These are phyloP conservation scores for Heliconius charithonia DNA, from an alignment of 2,888 invertebrate genomes.

Conservation along the genomic window DNA sequence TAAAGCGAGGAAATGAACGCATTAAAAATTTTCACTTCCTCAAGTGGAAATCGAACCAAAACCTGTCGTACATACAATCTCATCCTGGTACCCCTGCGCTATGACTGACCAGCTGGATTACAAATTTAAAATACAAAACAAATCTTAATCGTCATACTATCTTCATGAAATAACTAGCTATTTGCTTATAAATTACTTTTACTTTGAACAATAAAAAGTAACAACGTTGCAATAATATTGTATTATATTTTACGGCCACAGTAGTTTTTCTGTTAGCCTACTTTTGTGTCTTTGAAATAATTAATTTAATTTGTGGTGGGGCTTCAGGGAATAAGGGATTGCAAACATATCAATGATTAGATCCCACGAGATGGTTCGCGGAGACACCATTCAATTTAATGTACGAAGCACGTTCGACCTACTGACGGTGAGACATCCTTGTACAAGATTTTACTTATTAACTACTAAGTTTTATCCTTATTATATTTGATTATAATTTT, in stretches of 20 bases:
- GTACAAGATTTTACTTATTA: slow-evolving; percentile 12
- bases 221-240: neutral
- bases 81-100: no score
- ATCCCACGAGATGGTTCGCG: slow-evolving; percentile 27
- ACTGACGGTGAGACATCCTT: slow-evolving; percentile 25
- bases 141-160: no score
- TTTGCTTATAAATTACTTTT: no score
- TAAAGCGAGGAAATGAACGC: no score
- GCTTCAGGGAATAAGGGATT: slow-evolving; percentile 24
- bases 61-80: no score
- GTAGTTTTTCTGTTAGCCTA: neutral
- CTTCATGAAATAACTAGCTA: no score
- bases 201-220: neutral
- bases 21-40: no score
- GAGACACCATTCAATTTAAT: slow-evolving; percentile 23
- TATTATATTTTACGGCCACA: neutral
- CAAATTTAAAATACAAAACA: no score
- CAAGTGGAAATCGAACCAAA: no score
- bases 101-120: no score
- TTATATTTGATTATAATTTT: neutral
- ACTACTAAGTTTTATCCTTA: slow-evolving; percentile 12
- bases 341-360: slow-evolving; percentile 32
- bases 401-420: slow-evolving; percentile 34
- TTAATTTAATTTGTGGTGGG: slow-evolving; percentile 23
- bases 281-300: slow-evolving; percentile 1